Conservation (phyloP, 1,140 invertebrate species). For the Drosophila watanabei region DNA sequence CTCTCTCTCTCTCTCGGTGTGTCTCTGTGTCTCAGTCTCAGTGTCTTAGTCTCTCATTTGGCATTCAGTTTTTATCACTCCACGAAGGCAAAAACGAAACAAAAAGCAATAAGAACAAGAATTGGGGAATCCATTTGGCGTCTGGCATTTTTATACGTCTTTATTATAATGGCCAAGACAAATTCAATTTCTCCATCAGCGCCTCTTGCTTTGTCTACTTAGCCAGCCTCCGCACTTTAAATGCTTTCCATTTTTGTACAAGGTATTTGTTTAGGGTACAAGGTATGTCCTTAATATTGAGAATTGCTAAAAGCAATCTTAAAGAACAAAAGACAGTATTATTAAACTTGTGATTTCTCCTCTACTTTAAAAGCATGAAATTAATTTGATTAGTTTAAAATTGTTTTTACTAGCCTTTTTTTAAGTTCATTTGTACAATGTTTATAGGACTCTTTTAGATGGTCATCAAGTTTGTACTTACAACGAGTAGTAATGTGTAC, state of each 20-base stretch:
- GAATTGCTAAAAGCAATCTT: not conserved
- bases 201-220: constrained; percentile 24
- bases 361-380: too few relatives aligned
- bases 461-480: not conserved
- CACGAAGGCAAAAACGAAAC: constrained; percentile 14
- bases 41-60: constrained; percentile 37
- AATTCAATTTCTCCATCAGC: constrained; percentile 74
- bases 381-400: not conserved
- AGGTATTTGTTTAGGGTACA: not conserved
- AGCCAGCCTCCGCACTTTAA: constrained; percentile 36
- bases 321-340: not conserved
- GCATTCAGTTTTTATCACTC: constrained; percentile 60
- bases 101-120: constrained; percentile 13
- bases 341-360: too few relatives aligned
- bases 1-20: not conserved
- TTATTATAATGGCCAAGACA: constrained; percentile 70
- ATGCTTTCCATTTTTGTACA: constrained; percentile 40
- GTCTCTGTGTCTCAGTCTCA: not conserved
- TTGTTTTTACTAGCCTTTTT: not conserved
- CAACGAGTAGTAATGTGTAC: not conserved
- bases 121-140: constrained; percentile 35
- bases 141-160: constrained; percentile 63
- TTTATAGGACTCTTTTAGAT: not conserved
- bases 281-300: not conserved
- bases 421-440: not conserved